A percentile compares a stretch with the other conserved stretches of the same genome.
Conservation (phyloP, 2,888 invertebrate genomes). For the Hymenopus coronatus region DNA sequence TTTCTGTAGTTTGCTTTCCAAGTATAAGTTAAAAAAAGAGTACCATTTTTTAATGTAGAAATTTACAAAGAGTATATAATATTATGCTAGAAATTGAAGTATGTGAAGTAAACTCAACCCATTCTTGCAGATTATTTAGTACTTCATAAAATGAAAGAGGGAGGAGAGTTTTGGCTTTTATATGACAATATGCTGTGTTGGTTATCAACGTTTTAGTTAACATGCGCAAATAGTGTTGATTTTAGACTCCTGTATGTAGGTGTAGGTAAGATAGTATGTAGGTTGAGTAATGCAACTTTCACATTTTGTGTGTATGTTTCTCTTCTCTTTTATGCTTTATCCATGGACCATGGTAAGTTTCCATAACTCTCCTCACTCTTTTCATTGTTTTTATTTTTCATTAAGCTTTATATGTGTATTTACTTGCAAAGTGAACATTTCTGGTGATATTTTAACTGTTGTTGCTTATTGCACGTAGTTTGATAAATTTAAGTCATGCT, state of each 20-base stretch:
- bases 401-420: neutral
- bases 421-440: neutral
- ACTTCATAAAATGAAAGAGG: neutral
- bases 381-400: neutral
- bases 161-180: neutral
- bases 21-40: too few relatives aligned
- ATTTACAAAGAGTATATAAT: too few relatives aligned
- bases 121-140: neutral
- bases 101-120: neutral
- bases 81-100: neutral
- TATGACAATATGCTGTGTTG: neutral
- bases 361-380: neutral
- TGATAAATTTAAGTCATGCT: neutral
- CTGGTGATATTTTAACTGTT: neutral
- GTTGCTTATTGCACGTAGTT: neutral
- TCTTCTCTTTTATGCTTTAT: neutral
- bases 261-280: neutral
- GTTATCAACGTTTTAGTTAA: neutral
- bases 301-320: neutral
- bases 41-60: too few relatives aligned
- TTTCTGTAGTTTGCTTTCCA: too few relatives aligned
- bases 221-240: neutral
- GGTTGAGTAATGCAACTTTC: neutral
- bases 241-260: neutral
- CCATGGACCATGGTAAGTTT: conserved; percentile 12